These are phyloP conservation scores for Alcedo atthis DNA, from an alignment of 2,797 vertebrate species.

Conservation along the genomic window DNA sequence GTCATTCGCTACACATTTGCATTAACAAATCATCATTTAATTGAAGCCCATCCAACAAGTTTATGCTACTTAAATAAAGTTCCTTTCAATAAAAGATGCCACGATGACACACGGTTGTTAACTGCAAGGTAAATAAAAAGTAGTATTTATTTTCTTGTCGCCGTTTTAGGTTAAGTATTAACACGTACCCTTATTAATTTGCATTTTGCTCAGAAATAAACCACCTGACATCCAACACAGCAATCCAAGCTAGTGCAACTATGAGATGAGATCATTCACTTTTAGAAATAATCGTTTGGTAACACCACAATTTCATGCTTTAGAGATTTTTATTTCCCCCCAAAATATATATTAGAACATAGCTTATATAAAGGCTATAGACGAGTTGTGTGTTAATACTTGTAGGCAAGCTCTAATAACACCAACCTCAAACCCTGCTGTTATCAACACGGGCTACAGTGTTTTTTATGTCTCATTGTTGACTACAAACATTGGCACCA, in stretches of 20 bases:
- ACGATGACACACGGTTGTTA: slow-evolving; percentile 76
- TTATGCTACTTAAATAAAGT: slow-evolving; percentile 88
- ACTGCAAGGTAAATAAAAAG: slow-evolving; percentile 69
- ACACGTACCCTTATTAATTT: slow-evolving; percentile 75
- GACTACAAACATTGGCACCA: slow-evolving; percentile 68
- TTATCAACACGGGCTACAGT: slow-evolving; percentile 60
- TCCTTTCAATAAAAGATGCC: slow-evolving; percentile 82
- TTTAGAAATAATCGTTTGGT: slow-evolving; percentile 70
- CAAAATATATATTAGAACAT: slow-evolving; percentile 57
- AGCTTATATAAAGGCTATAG: slow-evolving; percentile 60
- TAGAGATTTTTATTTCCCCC: slow-evolving; percentile 66
- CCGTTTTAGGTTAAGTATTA: slow-evolving; percentile 66
- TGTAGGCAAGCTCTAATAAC: slow-evolving; percentile 70
- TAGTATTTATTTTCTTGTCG: slow-evolving; percentile 69
- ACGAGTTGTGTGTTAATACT: slow-evolving; percentile 70
- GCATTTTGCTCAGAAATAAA: slow-evolving; percentile 74
- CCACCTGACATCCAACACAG: slow-evolving; percentile 67
- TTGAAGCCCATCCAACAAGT: slow-evolving; percentile 86
- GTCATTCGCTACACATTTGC: slow-evolving; percentile 83
- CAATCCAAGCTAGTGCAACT: slow-evolving; percentile 61
- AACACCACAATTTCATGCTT: slow-evolving; percentile 69
- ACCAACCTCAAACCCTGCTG: slow-evolving; percentile 66
- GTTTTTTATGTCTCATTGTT: slow-evolving; percentile 70
- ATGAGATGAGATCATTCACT: slow-evolving; percentile 59
- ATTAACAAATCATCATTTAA: slow-evolving; percentile 88